Conservation (phyloP, 2,797 vertebrate species). For the Poecilia wingei region DNA sequence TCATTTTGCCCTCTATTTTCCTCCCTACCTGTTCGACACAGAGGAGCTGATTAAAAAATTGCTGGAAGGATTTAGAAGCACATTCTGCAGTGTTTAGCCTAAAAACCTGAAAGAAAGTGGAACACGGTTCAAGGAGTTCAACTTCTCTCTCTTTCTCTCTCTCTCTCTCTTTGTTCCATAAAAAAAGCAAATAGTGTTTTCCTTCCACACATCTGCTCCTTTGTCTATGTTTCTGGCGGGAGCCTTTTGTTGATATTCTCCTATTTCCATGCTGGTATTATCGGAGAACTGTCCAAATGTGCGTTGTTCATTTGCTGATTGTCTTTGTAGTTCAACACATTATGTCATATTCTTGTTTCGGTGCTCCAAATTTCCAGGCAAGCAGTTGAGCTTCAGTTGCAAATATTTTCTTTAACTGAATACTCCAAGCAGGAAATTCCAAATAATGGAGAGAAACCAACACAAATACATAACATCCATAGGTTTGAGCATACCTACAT, state of each 20-base stretch:
- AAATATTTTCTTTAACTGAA: not conserved
- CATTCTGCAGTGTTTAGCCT: constrained; percentile 56
- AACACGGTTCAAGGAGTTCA: constrained; percentile 39
- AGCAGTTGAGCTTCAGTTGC: not conserved
- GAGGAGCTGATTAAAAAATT: constrained; percentile 66
- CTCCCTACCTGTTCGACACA: constrained; percentile 27
- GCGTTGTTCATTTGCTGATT: constrained; percentile 7
- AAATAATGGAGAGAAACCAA: not conserved
- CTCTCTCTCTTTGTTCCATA: constrained; percentile 29
- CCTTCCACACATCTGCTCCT: constrained; percentile 21
- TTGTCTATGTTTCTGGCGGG: constrained; percentile 38
- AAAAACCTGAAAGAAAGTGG: constrained; percentile 56
- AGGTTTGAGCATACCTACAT: not conserved
- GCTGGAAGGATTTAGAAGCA: constrained; percentile 59
- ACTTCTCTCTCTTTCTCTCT: constrained; percentile 7
- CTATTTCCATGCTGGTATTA: constrained; percentile 39
- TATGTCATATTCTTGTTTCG: not conserved
- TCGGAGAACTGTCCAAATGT: constrained; percentile 2
- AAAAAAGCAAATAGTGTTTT: constrained; percentile 41
- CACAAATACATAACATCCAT: not conserved
- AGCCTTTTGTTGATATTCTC: constrained; percentile 48
- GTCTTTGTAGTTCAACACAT: not conserved
- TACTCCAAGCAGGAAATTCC: not conserved
- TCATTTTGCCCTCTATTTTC: constrained; percentile 11
- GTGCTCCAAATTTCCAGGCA: not conserved